Evolutionary conservation across 2,113 vertebrate genomes (phyloP), one percentile per base, ranked within the genome.

Genomic region (Camelus bactrianus): DNA sequence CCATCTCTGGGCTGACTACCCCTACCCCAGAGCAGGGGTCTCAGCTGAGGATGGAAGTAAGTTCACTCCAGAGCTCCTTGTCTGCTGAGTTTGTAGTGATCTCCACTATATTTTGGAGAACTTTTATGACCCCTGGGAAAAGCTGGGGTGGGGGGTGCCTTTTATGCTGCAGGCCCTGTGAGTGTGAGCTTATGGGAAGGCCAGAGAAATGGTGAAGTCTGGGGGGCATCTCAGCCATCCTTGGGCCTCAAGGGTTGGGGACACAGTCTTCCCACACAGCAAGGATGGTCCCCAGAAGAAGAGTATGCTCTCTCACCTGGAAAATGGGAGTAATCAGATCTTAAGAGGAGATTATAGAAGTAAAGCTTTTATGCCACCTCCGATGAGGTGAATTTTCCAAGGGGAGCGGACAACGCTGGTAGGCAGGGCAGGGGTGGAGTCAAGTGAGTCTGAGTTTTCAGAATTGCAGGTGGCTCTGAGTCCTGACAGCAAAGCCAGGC

Each of bases 321-420:
- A 60, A 82, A 22, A 42, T 30, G 28, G 9, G 54, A 67, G 77
- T 56, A 42, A 76, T 24, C 46, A 76, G 54, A 72, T 11, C 24
- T 7, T 80, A 28, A 38, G 72, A 42, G 65, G 64, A 89, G 42
- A 79, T 93, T 42, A 62, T 8, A 35, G 46, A 86, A 82, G 20
- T 60, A 76, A 92, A 82, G 8, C 58, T 9, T 85, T 65, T 62
- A 54, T 70, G 91, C 62, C 83, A 16, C 13, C 67, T 67, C 60
- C 22, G 73, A 50, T 17, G n/a, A 67, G 76, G 77, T 48, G 67
- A 87, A 46, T 67, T 82, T 83, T 77, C 94, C 30, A 62, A 38
- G n/a, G 8, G 12, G 16, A 30, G 16, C 6, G 3, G 32, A 38
- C 56, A 11, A 11, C 26, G 28, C 4, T 10, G 17, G 32, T 35